These are phyloP conservation scores for Ciona savignyi DNA, from an alignment of 23 tunicate species.

Conservation along the genomic window DNA sequence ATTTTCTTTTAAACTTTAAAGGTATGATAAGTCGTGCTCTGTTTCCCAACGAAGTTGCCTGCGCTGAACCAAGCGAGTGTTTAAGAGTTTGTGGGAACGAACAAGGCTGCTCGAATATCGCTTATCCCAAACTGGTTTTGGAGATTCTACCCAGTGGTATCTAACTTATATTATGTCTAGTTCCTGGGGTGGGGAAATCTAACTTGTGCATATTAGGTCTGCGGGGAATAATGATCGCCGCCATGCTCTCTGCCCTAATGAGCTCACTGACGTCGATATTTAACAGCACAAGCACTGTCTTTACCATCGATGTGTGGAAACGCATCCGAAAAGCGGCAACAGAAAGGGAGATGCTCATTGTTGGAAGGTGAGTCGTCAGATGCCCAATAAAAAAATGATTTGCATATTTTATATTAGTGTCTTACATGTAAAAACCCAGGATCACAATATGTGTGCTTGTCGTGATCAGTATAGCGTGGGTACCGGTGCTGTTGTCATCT, in stretches of 20 bases:
- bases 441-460: conserved; percentile 60
- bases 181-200: not conserved
- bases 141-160: conserved; percentile 73
- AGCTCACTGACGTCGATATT: conserved; percentile 81
- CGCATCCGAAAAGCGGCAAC: conserved; percentile 56
- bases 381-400: too few relatives aligned
- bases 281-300: conserved; percentile 69
- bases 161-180: not conserved
- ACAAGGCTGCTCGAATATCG: conserved; percentile 84
- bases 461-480: conserved; percentile 74
- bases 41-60: conserved; percentile 85
- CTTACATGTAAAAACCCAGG: conserved; percentile 1
- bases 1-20: not conserved
- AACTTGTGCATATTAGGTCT: conserved; percentile 21
- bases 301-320: conserved; percentile 87
- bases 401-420: too few relatives aligned
- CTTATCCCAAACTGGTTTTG: conserved; percentile 87
- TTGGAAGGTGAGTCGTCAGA: conserved; percentile 82
- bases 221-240: conserved; percentile 69
- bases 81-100: conserved; percentile 46
- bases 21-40: conserved; percentile 62
- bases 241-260: conserved; percentile 84
- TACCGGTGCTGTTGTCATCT: conserved; percentile 60
- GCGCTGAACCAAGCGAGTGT: conserved; percentile 49
- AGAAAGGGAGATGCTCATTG: conserved; percentile 55